Percentiles rank a stretch among this genome's conserved stretches.
Conservation (phyloP, 2,888 invertebrate species). For the Nomada ferruginata region DNA sequence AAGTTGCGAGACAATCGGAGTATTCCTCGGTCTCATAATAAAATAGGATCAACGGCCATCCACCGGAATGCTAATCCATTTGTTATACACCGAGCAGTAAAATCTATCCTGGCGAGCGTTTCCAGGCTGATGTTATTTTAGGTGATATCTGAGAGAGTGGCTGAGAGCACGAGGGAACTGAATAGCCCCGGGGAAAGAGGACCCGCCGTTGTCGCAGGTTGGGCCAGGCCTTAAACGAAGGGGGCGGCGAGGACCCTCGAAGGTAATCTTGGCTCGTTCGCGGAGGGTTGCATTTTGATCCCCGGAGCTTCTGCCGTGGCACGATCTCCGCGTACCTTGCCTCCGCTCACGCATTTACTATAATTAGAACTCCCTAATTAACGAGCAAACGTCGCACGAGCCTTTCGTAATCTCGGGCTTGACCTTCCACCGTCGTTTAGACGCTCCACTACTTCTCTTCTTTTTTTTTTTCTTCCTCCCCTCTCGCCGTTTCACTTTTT, state of each 20-base stretch:
- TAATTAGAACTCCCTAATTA: constrained; percentile 81
- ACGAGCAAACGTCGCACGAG: constrained; percentile 74
- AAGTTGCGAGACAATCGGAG: constrained; percentile 52
- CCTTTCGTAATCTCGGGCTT: constrained; percentile 71
- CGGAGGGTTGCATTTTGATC: constrained; percentile 81
- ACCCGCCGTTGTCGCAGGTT: constrained; percentile 64
- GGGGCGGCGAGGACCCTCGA: constrained; percentile 76
- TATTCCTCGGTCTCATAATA: constrained; percentile 55
- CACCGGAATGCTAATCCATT: constrained; percentile 70
- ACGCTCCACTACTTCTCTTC: constrained; percentile 26
- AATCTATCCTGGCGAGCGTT: constrained; percentile 63
- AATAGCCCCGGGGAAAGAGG: constrained; percentile 26
- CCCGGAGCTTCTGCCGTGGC: constrained; percentile 79
- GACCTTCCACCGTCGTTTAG: constrained; percentile 70
- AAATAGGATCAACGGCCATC: constrained; percentile 60
- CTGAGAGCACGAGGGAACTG: constrained; percentile 36
- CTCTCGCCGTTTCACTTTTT: constrained; percentile 47
- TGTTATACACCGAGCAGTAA: constrained; percentile 68
- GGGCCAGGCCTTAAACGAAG: constrained; percentile 60
- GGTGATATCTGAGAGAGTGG: constrained; percentile 74
- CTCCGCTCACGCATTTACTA: constrained; percentile 76
- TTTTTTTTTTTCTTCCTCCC: constrained; percentile 10
- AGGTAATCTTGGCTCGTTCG: constrained; percentile 80
- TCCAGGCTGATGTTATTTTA: constrained; percentile 79
- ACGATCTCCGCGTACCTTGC: constrained; percentile 77